A percentile compares a stretch with the other conserved stretches of the same genome.
Evolutionary conservation across 2,888 invertebrate genomes (phyloP).

Genomic region (Hirtodrosophila alboralis): DNA sequence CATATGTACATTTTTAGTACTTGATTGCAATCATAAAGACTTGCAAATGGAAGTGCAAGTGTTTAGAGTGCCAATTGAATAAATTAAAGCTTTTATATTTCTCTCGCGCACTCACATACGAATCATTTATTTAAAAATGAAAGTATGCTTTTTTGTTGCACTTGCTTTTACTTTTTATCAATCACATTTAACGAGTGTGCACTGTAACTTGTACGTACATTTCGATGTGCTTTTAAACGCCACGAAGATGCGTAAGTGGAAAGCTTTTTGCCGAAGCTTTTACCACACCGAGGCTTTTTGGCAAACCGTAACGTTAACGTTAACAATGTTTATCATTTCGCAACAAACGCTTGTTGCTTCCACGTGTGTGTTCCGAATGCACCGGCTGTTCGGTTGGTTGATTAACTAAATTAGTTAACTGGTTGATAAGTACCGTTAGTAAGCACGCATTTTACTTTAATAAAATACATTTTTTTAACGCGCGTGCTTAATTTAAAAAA

Average conservation of each 20-base stretch:
- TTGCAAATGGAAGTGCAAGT: no score
- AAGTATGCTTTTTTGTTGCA: no score
- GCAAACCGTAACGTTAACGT: slow-evolving; percentile 24
- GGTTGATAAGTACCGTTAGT: slow-evolving; percentile 23
- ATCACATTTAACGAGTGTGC: no score
- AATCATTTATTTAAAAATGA: no score
- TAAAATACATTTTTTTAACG: slow-evolving; percentile 18
- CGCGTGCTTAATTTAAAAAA: slow-evolving; percentile 27
- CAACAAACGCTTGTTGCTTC: slow-evolving; percentile 70
- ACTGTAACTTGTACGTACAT: not conserved
- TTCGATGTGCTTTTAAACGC: slow-evolving; percentile 19
- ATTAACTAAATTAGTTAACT: not conserved
- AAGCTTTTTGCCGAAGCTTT: slow-evolving; percentile 27
- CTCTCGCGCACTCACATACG: no score
- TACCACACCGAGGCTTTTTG: slow-evolving; percentile 10
- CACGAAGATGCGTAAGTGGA: slow-evolving; percentile 6
- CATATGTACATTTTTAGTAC: no score
- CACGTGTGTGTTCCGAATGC: slow-evolving; percentile 21
- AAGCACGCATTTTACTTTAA: not conserved
- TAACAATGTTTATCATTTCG: slow-evolving; percentile 67
- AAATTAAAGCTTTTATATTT: no score
- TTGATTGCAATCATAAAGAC: no score
- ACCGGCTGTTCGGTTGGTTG: slow-evolving; percentile 1
- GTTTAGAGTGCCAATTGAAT: no score
- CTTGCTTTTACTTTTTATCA: no score